Base-by-base conservation (phyloP, 92 coral and sea anemone species). In the Epizoanthus stellaris region DNA sequence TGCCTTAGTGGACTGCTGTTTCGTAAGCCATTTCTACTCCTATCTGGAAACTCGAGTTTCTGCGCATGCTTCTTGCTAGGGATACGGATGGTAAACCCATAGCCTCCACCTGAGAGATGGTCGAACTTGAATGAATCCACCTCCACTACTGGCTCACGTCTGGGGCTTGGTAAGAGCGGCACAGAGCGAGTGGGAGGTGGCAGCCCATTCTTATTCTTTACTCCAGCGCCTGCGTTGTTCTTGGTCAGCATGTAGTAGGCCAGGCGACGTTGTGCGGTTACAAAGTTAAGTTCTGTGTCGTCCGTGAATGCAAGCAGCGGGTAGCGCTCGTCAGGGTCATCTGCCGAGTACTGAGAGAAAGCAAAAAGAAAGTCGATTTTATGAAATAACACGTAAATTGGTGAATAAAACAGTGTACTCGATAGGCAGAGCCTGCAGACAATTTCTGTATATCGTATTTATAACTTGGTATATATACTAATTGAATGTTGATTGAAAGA, bases 171-270 rank as follows among this genome's bases (percentile, higher is more conserved):
- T n/a, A 74, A 3, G 53, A 86, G 82, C 20, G 90, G 81, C 49
- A 80, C 77, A 60, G 88, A 86, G 38, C 87, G 76, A 47, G 82
- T 65, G 2, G 83, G 59, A 2, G 80, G 47, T 5, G 80, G 63
- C 8, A 58, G 74, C 9, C 61, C 77, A 38, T 49, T 84, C 58
- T 67, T 45, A 20, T 47, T 70, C 80, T 75, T 80, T 47, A 57
- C 75, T 59, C 42, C 81, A 21, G 82, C 86, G 79, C 87, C 67
- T 14, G 85, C 83, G 15, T 63, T 80, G 73, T 69, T 86, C 11
- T n/a, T 74, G 54, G 85, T 77, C 86, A 96, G 81, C 98, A 95
- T 94, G 95, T 94, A 96, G 86, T 86, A 92, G 23, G 95, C 93
- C 39, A 94, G 85, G 36, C 98, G 95, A 67, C 96, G 93, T 53